Evolutionary conservation across 2,888 invertebrate genomes (phyloP).

Genomic region (Lacanobia wlatinum): DNA sequence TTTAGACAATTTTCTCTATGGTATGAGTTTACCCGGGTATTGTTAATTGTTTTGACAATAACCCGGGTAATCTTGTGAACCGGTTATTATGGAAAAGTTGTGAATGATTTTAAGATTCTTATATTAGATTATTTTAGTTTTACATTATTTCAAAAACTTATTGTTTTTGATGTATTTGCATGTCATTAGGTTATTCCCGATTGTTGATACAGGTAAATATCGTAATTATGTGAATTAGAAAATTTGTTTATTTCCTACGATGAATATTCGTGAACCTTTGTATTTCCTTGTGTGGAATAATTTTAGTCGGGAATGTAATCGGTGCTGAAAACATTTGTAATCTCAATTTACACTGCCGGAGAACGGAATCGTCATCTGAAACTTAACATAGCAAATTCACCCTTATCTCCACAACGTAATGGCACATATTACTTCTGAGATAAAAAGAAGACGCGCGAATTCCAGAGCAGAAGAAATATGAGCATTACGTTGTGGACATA

Average conservation of each 20-base stretch:
- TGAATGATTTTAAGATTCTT: slow-evolving; percentile 38
- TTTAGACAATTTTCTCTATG: slow-evolving; percentile 28
- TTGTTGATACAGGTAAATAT: slow-evolving; percentile 42
- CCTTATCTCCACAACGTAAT: no score
- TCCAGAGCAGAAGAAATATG: no score
- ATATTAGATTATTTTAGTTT: slow-evolving; percentile 36
- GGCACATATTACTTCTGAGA: no score
- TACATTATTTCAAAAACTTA: slow-evolving; percentile 55
- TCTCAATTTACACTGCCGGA: no score
- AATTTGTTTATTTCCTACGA: slow-evolving; percentile 20
- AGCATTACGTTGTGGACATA: no score
- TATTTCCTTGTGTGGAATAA: slow-evolving; percentile 10
- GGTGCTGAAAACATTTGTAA: slow-evolving; percentile 4
- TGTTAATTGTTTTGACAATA: slow-evolving; percentile 17
- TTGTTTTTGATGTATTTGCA: slow-evolving; percentile 46
- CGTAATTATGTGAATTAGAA: slow-evolving; percentile 28
- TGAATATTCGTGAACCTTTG: slow-evolving; percentile 6
- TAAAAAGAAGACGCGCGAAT: no score
- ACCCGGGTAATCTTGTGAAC: slow-evolving; percentile 8
- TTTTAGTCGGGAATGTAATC: slow-evolving; percentile 2
- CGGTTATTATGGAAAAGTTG: slow-evolving; percentile 35
- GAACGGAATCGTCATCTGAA: no score
- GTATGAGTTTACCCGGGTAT: slow-evolving; percentile 9
- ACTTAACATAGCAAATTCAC: no score
- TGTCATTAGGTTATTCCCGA: slow-evolving; percentile 40